Base-by-base conservation (phyloP, 2,113 vertebrate species). In the Takifugu bimaculatus region DNA sequence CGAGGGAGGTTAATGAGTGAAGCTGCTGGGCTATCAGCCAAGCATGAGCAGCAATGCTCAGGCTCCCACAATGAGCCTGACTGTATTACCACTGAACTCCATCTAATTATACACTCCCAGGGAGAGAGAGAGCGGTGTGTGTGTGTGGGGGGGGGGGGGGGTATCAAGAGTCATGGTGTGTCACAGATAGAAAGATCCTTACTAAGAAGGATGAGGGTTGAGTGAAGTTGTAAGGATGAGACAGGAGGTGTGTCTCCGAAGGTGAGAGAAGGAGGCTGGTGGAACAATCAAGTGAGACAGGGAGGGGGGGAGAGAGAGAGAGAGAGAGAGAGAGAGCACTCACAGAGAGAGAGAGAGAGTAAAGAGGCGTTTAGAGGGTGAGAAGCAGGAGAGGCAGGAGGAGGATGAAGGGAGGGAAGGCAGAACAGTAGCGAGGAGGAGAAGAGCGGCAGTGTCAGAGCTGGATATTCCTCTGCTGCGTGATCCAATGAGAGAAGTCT, bases 1-100 rank as follows among this genome's bases (percentile, higher is more conserved):
- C 50, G 39, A 81, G 83, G 82, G 86, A 90, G 88, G 89, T 90
- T 90, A 92, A 92, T 90, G 88, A 91, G 90, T 80, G 81, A 87
- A 90, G 87, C 83, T 70, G 75, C 80, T 81, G 81, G 88, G 91
- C 89, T 72, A 75, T 78, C 77, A 77, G 90, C 90, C 90, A 91
- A 87, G 86, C 88, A 85, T 80, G 80, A 88, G 86, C 80, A 78
- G 84, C 82, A 78, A 81, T 64, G 79, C 85, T 78, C 81, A 85
- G 71, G 78, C 86, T 88, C 69, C 82, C 69, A 89, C 88, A 87
- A 89, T 88, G 85, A 87, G 81, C 82, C 85, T 88, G 87, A 86
- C 81, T 86, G 77, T 88, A 88, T 88, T 87, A 91, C 85, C 81
- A 85, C 87, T 82, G 87, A 88, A 87, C 87, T 83, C 81, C 75